Base-by-base conservation (phyloP, 1,140 invertebrate genomes). In the Cotesia typhae region DNA sequence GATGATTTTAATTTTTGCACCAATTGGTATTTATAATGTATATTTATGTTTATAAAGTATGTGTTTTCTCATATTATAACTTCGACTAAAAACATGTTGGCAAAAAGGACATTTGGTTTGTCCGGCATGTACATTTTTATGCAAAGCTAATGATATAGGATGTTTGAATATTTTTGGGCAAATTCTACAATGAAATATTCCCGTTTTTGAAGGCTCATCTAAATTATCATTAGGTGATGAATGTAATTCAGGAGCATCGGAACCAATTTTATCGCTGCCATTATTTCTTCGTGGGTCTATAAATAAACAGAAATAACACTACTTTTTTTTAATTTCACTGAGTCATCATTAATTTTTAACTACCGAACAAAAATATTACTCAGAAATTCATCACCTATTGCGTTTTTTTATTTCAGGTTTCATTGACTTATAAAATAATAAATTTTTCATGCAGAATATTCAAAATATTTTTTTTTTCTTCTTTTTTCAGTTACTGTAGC, bases 221-320 rank as follows among this genome's bases (percentile, higher is more conserved):
- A 57, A 57, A 57, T 57, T 17, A 57, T 57, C 53, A 57, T 14
- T 57, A 17, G 20, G 5, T 57, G 53, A 20, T n/a, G 53, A 57
- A 38, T 76, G 82, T 35, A 79, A 70, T 64, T 81, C 78, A 1
- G 28, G 28, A 28, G 78, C 77, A 72, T 81, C 76, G 68, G 78
- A 63, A 67, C 71, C 76, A 65, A 80, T 76, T 35, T 61, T 61
- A 61, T 9, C 10, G 10, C 60, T 28, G 20, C 60, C 60, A 61
- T 20, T 61, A 61, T 61, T 28, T 36, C 60, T 12, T 61, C 60
- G 17, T 28, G 4, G 60, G 17, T 61, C 60, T 61, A 61, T 20
- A 61, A 61, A 61, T 61, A 61, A 61, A 61, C 53, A 57, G 3
- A 57, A 61, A 61, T 37, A 61, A 61, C 35, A 61, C 17, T 35